These are phyloP conservation scores for Lagria hirta DNA, from an alignment of 2,888 invertebrate species.

Conservation along the genomic window DNA sequence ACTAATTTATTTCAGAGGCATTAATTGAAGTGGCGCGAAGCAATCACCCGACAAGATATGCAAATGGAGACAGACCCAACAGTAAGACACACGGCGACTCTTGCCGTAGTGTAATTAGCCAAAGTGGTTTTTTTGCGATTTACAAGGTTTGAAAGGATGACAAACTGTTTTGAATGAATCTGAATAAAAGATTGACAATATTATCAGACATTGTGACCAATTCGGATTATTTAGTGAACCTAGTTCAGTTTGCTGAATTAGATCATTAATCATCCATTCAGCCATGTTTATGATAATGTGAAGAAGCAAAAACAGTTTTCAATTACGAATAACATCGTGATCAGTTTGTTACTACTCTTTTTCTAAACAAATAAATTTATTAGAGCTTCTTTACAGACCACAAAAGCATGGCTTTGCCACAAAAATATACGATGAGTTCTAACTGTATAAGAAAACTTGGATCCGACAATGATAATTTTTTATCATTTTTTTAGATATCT, in stretches of 20 bases:
- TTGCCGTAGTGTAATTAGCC: slow-evolving; percentile 25
- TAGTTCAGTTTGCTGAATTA: slow-evolving; percentile 13
- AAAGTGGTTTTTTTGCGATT: slow-evolving; percentile 28
- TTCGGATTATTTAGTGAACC: slow-evolving; percentile 5
- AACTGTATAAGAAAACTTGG: too few relatives aligned
- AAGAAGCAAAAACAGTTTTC: too few relatives aligned
- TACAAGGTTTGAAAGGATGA: too few relatives aligned
- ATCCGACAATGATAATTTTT: too few relatives aligned
- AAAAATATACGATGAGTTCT: too few relatives aligned
- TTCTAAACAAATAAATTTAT: too few relatives aligned
- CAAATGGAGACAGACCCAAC: slow-evolving; percentile 36
- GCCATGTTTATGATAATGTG: too few relatives aligned
- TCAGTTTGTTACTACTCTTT: too few relatives aligned
- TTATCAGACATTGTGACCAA: slow-evolving; percentile 5
- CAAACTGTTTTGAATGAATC: slow-evolving; percentile 24
- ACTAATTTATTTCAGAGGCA: slow-evolving; percentile 26
- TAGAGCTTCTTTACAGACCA: too few relatives aligned
- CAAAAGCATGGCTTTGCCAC: too few relatives aligned
- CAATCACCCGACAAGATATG: slow-evolving; percentile 40
- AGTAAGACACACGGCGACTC: slow-evolving; percentile 31
- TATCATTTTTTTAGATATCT: too few relatives aligned
- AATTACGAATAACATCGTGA: too few relatives aligned
- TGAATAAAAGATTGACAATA: slow-evolving; percentile 8
- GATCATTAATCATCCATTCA: slow-evolving; percentile 3
- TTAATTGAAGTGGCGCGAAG: slow-evolving; percentile 38